phyloP scores from a whole-genome alignment of 2,888 invertebrate species.

The Willowsia nigromaculata region DNA sequence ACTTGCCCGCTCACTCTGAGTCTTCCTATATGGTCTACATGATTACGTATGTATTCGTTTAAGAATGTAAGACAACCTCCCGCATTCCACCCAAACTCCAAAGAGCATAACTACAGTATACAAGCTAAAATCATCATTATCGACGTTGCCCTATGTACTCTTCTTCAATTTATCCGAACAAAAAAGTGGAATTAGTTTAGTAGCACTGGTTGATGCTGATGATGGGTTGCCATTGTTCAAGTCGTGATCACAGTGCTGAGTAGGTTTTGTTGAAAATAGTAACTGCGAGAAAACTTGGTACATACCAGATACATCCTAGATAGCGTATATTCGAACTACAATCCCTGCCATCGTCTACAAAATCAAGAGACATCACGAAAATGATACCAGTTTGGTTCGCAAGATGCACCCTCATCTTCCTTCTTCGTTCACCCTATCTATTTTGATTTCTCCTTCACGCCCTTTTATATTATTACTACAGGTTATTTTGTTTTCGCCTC shows the following conservation, averaged over 20 bases:
- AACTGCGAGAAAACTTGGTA: not conserved
- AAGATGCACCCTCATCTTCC: constrained; percentile 20
- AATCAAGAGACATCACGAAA: constrained; percentile 20
- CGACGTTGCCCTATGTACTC: not conserved
- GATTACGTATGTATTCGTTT: constrained; percentile 29
- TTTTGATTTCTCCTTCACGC: constrained; percentile 34
- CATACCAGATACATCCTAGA: constrained; percentile 4
- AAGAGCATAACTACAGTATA: not conserved
- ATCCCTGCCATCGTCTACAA: constrained; percentile 35
- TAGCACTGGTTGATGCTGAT: constrained; percentile 21
- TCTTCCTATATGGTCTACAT: not conserved
- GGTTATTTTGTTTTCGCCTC: constrained; percentile 36
- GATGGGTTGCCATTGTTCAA: constrained; percentile 48
- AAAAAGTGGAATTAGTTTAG: constrained; percentile 48
- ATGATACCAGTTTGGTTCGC: constrained; percentile 17
- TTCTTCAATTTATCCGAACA: constrained; percentile 27
- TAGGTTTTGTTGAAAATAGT: constrained; percentile 29
- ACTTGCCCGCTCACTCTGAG: not conserved
- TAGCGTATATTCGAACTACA: constrained; percentile 57
- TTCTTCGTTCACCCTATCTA: not conserved
- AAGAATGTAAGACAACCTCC: not conserved
- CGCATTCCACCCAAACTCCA: not conserved
- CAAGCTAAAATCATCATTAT: constrained; percentile 6
- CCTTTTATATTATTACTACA: constrained; percentile 42
- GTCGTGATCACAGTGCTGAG: constrained; percentile 54